Conservation (phyloP, 1,140 invertebrate species). For the Camponotus pennsylvanicus region DNA sequence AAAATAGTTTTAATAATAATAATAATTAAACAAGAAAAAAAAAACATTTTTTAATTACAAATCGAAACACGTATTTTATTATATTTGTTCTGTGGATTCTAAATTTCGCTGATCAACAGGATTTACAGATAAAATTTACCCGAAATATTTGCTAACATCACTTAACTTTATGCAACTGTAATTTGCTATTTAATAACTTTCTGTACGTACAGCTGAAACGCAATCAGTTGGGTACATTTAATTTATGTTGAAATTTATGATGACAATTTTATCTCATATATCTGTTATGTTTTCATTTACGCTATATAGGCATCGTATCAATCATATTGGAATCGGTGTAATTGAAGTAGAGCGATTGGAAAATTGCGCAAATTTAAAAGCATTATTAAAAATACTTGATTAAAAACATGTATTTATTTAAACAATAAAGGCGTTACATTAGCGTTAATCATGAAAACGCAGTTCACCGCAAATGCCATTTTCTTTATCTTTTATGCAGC, state of each 20-base stretch:
- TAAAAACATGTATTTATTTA: conserved; percentile 5
- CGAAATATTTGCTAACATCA: conserved; percentile 46
- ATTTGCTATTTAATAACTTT: conserved; percentile 58
- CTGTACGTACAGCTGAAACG: conserved; percentile 25
- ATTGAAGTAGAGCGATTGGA: conserved; percentile 3
- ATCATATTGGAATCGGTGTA: conserved; percentile 25
- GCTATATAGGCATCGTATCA: conserved; percentile 6
- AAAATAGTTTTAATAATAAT: conserved; percentile 35
- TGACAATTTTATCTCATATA: conserved; percentile 46
- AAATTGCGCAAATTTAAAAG: conserved; percentile 23
- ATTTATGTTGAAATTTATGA: conserved; percentile 49
- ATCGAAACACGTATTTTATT: conserved; percentile 46
- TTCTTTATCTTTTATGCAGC: conserved; percentile 10
- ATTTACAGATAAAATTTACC: conserved; percentile 32
- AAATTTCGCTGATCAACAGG: conserved; percentile 34
- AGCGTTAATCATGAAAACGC: conserved; percentile 8
- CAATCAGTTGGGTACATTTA: conserved; percentile 29
- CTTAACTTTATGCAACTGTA: conserved; percentile 44
- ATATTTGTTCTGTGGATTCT: conserved; percentile 12
- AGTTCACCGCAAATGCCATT: neutral
- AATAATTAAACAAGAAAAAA: conserved; percentile 12
- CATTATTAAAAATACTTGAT: neutral
- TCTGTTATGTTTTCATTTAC: conserved; percentile 39
- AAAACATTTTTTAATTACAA: conserved; percentile 15
- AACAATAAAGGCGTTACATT: neutral